Evolutionary conservation across 2,797 vertebrate genomes (phyloP).

Genomic region (Pterois miles): DNA sequence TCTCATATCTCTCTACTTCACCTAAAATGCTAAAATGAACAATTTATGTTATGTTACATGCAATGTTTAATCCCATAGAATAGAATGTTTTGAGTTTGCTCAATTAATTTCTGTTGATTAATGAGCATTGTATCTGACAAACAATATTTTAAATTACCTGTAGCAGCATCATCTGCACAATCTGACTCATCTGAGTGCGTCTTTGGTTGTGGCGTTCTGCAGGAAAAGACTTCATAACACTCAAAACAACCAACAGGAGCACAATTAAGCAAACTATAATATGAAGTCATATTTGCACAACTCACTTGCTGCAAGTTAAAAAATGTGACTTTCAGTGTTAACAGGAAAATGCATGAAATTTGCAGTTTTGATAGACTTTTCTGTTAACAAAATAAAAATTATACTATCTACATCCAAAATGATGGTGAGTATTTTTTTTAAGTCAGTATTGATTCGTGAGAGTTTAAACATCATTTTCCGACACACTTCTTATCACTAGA

Average conservation of each 20-base stretch:
- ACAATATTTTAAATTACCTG: constrained; percentile 54
- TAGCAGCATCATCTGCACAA: constrained; percentile 15
- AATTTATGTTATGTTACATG: neutral
- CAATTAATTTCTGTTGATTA: neutral
- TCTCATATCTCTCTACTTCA: neutral
- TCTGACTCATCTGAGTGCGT: constrained; percentile 31
- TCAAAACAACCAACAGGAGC: neutral
- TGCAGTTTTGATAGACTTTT: too few species aligned
- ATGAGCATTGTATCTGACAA: neutral
- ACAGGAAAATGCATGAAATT: too few species aligned
- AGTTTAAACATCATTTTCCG: too few species aligned
- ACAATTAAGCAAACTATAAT: neutral
- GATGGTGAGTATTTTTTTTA: too few species aligned
- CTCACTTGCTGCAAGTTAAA: neutral
- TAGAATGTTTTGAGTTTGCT: neutral
- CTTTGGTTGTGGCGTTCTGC: constrained; percentile 52
- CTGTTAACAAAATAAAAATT: too few species aligned
- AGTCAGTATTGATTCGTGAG: too few species aligned
- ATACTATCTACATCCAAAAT: too few species aligned
- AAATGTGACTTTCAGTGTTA: neutral
- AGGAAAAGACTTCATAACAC: neutral
- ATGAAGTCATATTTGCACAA: neutral
- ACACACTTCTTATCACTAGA: too few species aligned
- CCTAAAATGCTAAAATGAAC: neutral
- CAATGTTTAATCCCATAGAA: neutral